Percentiles rank a stretch among this genome's conserved stretches.
Conservation (phyloP, 2,888 invertebrate species). For the Drosophila hamatofila region DNA sequence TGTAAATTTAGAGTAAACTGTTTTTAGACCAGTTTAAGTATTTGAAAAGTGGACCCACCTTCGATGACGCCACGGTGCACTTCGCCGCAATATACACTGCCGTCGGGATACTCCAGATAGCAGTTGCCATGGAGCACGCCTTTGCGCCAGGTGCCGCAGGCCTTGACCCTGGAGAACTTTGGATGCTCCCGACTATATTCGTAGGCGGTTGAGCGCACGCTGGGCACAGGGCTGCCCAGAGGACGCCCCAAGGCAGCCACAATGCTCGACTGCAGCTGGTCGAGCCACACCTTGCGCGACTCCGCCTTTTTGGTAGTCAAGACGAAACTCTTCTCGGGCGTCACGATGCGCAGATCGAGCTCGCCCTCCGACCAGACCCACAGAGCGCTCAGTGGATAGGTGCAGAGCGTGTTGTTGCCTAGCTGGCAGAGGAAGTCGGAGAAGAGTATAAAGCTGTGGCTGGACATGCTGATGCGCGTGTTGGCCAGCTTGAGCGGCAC, state of each 20-base stretch:
- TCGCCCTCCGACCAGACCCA: constrained; percentile 93
- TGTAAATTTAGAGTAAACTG: constrained; percentile 15
- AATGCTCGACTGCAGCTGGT: constrained; percentile 91
- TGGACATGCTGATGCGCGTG: constrained; percentile 88
- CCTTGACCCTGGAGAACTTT: constrained; percentile 91
- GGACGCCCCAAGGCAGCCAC: constrained; percentile 88
- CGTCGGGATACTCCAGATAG: constrained; percentile 93
- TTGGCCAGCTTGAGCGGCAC: constrained; percentile 90
- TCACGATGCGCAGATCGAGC: constrained; percentile 89
- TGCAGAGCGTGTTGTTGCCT: constrained; percentile 88
- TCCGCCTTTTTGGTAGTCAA: constrained; percentile 88
- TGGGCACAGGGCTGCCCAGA: constrained; percentile 87
- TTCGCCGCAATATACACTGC: constrained; percentile 92
- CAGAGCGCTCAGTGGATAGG: constrained; percentile 90
- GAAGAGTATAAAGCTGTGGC: constrained; percentile 92
- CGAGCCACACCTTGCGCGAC: constrained; percentile 92
- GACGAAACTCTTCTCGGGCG: constrained; percentile 92
- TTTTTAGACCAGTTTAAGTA: not conserved
- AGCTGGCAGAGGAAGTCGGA: constrained; percentile 93
- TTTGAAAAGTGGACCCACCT: constrained; percentile 53
- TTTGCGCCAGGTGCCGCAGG: constrained; percentile 92
- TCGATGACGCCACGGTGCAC: constrained; percentile 87
- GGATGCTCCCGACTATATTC: constrained; percentile 89
- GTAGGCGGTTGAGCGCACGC: constrained; percentile 90
- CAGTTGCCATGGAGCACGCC: constrained; percentile 94